A percentile compares a stretch with the other conserved stretches of the same genome.
Evolutionary conservation across 2,888 invertebrate genomes (phyloP).

Genomic region (Polylopha cassiicola): DNA sequence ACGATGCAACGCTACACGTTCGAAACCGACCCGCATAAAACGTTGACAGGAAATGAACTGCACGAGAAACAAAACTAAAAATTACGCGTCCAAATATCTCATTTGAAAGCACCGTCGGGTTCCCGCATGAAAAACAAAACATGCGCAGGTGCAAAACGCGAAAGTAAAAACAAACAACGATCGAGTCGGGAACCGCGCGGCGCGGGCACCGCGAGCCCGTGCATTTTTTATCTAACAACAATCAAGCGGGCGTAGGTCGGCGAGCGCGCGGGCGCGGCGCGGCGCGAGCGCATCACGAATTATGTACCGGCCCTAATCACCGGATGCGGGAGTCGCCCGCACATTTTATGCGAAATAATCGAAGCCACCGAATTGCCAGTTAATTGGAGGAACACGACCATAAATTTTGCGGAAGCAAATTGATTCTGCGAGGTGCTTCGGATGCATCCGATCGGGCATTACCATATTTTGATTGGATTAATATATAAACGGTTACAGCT

Average conservation of each 20-base stretch:
- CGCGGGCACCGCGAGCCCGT: conserved; percentile 43
- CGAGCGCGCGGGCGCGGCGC: conserved; percentile 39
- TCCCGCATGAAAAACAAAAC: conserved; percentile 54
- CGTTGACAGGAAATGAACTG: conserved; percentile 37
- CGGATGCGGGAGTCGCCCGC: conserved; percentile 76
- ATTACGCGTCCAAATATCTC: conserved; percentile 42
- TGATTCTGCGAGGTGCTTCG: conserved; percentile 56
- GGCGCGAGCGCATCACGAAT: conserved; percentile 71
- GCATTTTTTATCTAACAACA: conserved; percentile 73
- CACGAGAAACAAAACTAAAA: conserved; percentile 40
- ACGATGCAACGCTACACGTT: conserved; percentile 28
- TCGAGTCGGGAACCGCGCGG: conserved; percentile 40
- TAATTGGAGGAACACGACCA: conserved; percentile 71
- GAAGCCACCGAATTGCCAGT: conserved; percentile 76
- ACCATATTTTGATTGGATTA: conserved; percentile 71
- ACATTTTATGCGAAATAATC: conserved; percentile 74
- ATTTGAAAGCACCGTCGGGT: conserved; percentile 43
- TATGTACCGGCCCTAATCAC: conserved; percentile 70
- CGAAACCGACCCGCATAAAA: conserved; percentile 31
- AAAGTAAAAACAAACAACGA: conserved; percentile 63
- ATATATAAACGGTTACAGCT: conserved; percentile 61
- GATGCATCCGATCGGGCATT: conserved; percentile 47
- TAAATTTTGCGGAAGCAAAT: conserved; percentile 68
- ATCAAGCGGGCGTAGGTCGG: conserved; percentile 51
- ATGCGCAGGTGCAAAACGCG: conserved; percentile 66